These are phyloP conservation scores for Hypolimnas misippus DNA, from an alignment of 2,888 invertebrate genomes.

Conservation along the genomic window DNA sequence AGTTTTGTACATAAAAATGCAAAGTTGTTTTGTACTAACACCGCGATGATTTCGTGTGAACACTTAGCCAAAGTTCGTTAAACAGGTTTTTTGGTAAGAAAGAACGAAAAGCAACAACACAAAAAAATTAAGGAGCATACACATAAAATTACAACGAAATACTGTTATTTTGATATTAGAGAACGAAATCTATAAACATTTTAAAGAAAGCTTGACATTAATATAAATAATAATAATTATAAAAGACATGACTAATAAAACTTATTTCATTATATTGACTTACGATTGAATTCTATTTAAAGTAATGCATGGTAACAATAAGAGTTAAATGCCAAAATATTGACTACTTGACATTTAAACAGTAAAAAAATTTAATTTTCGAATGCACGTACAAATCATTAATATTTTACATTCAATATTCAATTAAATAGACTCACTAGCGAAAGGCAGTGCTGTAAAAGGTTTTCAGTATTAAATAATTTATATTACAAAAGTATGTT, in stretches of 20 bases:
- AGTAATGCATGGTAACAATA: not conserved
- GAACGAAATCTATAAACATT: too few species aligned
- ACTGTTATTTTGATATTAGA: not conserved
- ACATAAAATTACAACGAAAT: not conserved
- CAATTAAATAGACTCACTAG: slow-evolving; percentile 14
- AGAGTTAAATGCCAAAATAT: slow-evolving; percentile 1
- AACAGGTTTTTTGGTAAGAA: not conserved
- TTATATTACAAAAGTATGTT: not conserved
- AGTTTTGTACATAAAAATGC: slow-evolving; percentile 33
- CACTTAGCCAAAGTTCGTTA: not conserved
- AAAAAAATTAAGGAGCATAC: not conserved
- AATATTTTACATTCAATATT: not conserved
- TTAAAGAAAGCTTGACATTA: not conserved
- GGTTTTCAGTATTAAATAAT: not conserved
- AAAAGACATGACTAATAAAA: not conserved
- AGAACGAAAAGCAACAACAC: not conserved
- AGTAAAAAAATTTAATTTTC: not conserved
- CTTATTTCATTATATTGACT: slow-evolving; percentile 7
- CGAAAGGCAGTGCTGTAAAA: slow-evolving; percentile 21
- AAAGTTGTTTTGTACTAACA: slow-evolving; percentile 29
- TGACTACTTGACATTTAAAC: slow-evolving; percentile 7
- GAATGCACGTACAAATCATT: not conserved
- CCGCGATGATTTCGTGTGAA: not conserved
- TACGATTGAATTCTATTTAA: not conserved
- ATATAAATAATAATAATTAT: slow-evolving; percentile 6